A percentile compares a stretch with the other conserved stretches of the same genome.
phyloP scores from a whole-genome alignment of 2,888 invertebrate genomes.

The Synergus gifuensis region DNA sequence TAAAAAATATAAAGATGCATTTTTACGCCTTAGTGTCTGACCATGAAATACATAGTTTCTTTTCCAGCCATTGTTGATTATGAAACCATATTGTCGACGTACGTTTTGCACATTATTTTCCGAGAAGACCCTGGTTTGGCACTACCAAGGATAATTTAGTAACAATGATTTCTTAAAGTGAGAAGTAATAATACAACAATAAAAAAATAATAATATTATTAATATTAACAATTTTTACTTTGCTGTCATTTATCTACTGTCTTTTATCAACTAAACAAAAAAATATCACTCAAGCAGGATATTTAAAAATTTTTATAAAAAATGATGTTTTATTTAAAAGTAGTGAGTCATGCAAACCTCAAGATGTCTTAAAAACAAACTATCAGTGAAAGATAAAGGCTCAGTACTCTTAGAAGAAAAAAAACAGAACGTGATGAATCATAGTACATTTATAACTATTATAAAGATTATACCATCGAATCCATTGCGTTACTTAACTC shows the following conservation, averaged over 20 bases:
- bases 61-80: not conserved
- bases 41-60: not conserved
- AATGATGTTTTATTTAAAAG: conserved; percentile 41
- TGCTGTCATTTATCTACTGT: not conserved
- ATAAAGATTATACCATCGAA: conserved; percentile 50
- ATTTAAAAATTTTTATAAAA: not conserved
- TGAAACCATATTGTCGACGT: not conserved
- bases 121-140: not conserved
- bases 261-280: not conserved
- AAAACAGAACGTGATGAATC: conserved; percentile 54
- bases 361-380: conserved; percentile 50
- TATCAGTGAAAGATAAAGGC: conserved; percentile 51
- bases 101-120: not conserved
- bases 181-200: not conserved
- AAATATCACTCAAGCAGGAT: not conserved
- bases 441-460: conserved; percentile 42
- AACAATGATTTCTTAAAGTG: no score
- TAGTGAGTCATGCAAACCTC: conserved; percentile 47
- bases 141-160: no score
- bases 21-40: not conserved
- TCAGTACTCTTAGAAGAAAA: conserved; percentile 52
- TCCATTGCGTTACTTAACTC: conserved; percentile 53
- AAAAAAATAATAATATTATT: not conserved
- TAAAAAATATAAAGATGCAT: not conserved
- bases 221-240: not conserved